Base-by-base conservation (phyloP, 2,797 vertebrate genomes). In the Heterohyrax brucei region DNA sequence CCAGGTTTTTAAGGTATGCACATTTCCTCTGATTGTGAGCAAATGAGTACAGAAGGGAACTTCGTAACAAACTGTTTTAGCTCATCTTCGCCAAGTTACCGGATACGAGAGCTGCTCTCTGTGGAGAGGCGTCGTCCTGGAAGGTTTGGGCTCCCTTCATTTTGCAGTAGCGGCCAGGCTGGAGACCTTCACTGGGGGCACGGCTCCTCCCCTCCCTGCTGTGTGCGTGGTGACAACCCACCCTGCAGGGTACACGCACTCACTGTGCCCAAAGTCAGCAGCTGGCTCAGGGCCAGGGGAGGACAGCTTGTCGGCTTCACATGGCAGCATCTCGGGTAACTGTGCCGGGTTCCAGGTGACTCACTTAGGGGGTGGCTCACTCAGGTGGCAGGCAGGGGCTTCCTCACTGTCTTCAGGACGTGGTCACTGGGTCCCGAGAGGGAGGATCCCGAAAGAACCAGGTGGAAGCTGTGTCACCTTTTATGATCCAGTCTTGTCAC, bases 61-160 rank as follows among this genome's bases (percentile, higher is more conserved):
- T 0, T 7, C 19, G 1, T 7, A 5, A n/a, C 10, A 73, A 73
- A 44, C 30, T 4, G 0, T 64, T 26, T 24, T 1, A 6, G 12
- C 16, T 70, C 14, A 7, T n/a, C 46, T 81, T 26, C 59, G 64
- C 33, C 1, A 0, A 19, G 10, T 26, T 10, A 6, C 1, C 0
- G 0, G 9, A 12, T 28, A 26, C 7, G 66, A 53, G 21, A 56
- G 75, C 53, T 3, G 1, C 21, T 53, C 10, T 2, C 46, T 10
- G 30, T 28, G 7, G 18, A 9, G 19, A 39, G 13, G 28, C 10
- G 30, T 56, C 30, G 1, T 59, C 2, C 4, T 33, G 2, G 3
- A n/a, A 53, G 10, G 3, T 12, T 7, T 19, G 22, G 13, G 7
- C 68, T 68, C 70, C 13, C 3, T 19, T 7, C 0, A 2, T 6